Base-by-base conservation (phyloP, 2,113 vertebrate species). In the Quiscalus mexicanus region DNA sequence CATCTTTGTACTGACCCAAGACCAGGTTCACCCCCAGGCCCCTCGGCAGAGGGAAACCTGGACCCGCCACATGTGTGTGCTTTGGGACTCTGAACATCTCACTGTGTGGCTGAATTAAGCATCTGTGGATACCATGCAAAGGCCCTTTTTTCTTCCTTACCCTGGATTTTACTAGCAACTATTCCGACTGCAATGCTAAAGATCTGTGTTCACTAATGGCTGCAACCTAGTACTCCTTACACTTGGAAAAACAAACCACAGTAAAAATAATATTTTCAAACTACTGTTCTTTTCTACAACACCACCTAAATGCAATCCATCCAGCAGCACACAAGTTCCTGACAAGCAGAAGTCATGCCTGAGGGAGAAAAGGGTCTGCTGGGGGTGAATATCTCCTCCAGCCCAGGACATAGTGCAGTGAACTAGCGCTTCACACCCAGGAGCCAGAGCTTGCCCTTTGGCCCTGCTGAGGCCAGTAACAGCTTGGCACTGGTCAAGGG, bases 251-350 rank as follows among this genome's bases (percentile, higher is more conserved):
- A 50, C 5, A 65, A 87, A 59, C 4, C 31, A 53, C 27, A 44
- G 16, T 22, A 41, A 75, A 56, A 80, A 65, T 47, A 64, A 30
- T 49, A 64, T 30, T 77, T 50, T 39, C 13, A n/a, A 69, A 92
- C 39, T 16, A 37, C 4, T 8, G 0, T 31, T 87, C 31, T 67
- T 75, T 67, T 41, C 31, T 73, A 39, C 41, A 63, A 0, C 22
- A 67, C 3, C 13, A 28, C 55, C 64, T 74, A 47, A 60, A 68
- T 0, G 0, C 0, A 0, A 89, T 41, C 25, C 25, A n/a, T 20
- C 58, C 7, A 12, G 31, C 20, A 76, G 56, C 24, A 63, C 0
- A 1, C 24, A 49, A 33, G 12, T 22, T n/a, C 42, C 37, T 62
- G 49, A 37, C 19, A 83, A 84, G 60, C 23, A 50, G 59, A 27